phyloP scores from a whole-genome alignment of 1,140 invertebrate genomes.

The Drosophila pectinifera region DNA sequence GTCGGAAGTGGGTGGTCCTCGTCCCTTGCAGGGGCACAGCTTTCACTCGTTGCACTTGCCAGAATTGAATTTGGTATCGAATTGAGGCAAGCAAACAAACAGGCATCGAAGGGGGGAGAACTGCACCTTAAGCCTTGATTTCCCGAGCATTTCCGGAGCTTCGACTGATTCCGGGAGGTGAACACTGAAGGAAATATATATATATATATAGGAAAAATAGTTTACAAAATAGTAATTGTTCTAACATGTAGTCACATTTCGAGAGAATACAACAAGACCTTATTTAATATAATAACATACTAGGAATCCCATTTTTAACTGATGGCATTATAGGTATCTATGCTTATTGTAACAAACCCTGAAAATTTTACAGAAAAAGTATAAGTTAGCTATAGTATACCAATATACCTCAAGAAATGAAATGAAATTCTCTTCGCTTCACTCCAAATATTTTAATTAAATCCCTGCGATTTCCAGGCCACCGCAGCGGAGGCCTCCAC shows the following conservation, averaged over 20 bases:
- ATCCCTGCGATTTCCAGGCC: not conserved
- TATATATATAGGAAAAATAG: no score
- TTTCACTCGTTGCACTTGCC: slow-evolving; percentile 28
- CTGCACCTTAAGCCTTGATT: slow-evolving; percentile 42
- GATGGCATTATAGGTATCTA: no score
- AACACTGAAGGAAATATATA: not conserved
- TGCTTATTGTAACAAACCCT: not conserved
- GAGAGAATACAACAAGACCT: no score
- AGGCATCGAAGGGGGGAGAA: slow-evolving; percentile 17
- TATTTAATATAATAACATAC: no score
- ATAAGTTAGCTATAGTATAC: not conserved
- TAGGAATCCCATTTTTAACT: no score
- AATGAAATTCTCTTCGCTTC: not conserved
- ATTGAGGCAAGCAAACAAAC: slow-evolving; percentile 31
- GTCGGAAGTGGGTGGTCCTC: not conserved
- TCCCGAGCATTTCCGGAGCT: slow-evolving; percentile 16
- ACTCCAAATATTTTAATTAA: not conserved
- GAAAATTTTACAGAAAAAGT: not conserved
- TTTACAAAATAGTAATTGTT: not conserved
- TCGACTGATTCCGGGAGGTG: not conserved
- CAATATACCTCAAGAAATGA: not conserved
- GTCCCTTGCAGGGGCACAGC: not conserved
- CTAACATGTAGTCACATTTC: not conserved
- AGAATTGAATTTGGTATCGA: slow-evolving; percentile 50
- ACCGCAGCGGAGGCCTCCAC: no score